Evolutionary conservation across 1,140 invertebrate species (phyloP), one percentile per base, ranked within the genome.

Genomic region (Monomorium pharaonis): DNA sequence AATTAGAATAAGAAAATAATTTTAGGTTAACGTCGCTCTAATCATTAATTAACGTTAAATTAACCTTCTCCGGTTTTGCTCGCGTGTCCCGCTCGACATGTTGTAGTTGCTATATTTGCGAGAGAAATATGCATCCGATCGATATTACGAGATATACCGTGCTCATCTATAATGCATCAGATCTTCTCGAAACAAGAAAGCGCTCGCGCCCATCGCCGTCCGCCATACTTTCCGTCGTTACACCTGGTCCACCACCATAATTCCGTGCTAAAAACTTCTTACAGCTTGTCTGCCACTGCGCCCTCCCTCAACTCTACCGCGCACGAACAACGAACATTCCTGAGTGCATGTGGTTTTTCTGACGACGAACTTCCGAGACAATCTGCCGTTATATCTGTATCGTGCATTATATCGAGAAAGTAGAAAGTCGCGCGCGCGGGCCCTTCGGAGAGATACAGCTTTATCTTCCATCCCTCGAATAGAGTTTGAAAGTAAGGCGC

Each of bases 211-310:
- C 63, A 44, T 72, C 18, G 78, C 51, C 65, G 58, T 72, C 24
- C 37, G 65, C 78, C 37, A 44, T 74, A 83, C 78, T 83, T 83
- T 83, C 67, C 67, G n/a, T 74, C 67, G 78, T 83, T 83, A 83
- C 78, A 83, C 67, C 78, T 83, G 78, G 67, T 83, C 78, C 78
- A 74, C 67, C 67, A 60, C n/a, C 67, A 83, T 83, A 83, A 83
- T 83, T 83, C 65, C 78, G 37, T 24, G 67, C 51, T 83, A 83
- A 83, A 74, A 83, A 83, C 78, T 83, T 83, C 51, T 47, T 74
- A 88, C 69, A 63, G 30, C 56, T 86, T 78, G 54, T 78, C 33
- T 21, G 62, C 30, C 37, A 37, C 16, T 16, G 21, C 51, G 42
- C 47, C 24, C 30, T 21, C 47, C 24, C 30, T 21, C 51, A 42